Conservation (phyloP, 2,797 vertebrate genomes). For the Crocodylus rhombifer region DNA sequence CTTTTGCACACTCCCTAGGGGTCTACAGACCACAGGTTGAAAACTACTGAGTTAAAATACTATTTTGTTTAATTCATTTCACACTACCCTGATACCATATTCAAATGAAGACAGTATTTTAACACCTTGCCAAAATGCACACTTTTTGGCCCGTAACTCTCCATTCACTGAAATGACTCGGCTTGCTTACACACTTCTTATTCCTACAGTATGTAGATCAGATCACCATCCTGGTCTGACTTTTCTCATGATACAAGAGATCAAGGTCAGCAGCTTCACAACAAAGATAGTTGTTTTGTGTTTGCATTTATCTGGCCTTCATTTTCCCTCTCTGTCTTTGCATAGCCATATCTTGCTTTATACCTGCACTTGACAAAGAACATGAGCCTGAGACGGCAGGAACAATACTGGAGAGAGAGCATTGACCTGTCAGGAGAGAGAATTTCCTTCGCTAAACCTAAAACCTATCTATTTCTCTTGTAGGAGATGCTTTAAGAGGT, state of each 20-base stretch:
- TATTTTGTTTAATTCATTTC: neutral
- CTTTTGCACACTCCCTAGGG: no score
- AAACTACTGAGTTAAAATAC: neutral
- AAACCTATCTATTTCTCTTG: neutral
- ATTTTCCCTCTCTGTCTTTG: conserved; percentile 3
- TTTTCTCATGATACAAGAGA: neutral
- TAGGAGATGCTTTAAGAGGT: neutral
- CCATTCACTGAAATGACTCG: neutral
- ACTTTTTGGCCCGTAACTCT: neutral
- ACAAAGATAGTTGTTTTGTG: neutral
- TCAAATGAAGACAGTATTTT: neutral
- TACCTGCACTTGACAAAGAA: neutral
- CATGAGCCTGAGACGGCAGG: neutral
- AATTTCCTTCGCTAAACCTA: neutral
- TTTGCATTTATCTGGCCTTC: neutral
- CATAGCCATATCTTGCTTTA: neutral
- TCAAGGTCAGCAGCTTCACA: conserved; percentile 3
- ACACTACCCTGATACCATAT: neutral
- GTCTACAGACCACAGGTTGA: no score
- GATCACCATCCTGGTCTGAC: neutral
- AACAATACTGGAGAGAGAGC: neutral
- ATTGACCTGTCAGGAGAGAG: neutral
- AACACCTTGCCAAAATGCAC: neutral
- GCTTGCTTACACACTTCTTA: neutral
- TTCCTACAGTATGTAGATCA: neutral